These are phyloP conservation scores for Xanthia togata DNA, from an alignment of 2,888 invertebrate genomes.

Conservation along the genomic window DNA sequence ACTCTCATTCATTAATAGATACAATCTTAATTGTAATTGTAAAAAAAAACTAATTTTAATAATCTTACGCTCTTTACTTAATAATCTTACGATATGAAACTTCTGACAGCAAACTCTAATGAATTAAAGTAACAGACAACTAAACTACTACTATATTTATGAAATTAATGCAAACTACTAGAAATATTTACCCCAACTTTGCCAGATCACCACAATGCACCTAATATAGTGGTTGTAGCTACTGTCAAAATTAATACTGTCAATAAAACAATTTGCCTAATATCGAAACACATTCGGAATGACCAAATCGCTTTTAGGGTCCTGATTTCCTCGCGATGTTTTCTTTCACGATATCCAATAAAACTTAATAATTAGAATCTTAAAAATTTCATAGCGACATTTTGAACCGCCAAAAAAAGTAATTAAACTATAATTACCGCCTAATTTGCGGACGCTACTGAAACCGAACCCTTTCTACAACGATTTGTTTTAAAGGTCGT, in stretches of 20 bases:
- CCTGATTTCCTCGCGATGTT: not conserved
- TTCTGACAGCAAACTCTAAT: not conserved
- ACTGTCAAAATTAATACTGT: not conserved
- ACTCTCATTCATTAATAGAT: not conserved
- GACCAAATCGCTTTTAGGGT: no score
- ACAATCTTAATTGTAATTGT: not conserved
- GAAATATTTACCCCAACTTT: not conserved
- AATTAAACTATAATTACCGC: slow-evolving; percentile 50
- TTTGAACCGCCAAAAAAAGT: slow-evolving; percentile 17
- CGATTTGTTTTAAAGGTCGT: slow-evolving; percentile 90
- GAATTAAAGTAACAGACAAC: not conserved
- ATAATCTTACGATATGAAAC: not conserved
- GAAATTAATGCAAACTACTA: not conserved
- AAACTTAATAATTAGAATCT: not conserved
- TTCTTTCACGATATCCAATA: not conserved
- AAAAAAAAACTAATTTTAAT: not conserved
- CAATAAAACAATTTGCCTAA: not conserved
- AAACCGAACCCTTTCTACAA: slow-evolving; percentile 88
- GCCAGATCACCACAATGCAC: not conserved
- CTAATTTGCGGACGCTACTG: slow-evolving; percentile 82
- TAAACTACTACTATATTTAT: no score
- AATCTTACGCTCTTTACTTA: not conserved
- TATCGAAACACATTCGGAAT: no score
- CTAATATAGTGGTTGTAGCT: not conserved
- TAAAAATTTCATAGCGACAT: no score